These are phyloP conservation scores for Augiades crinisus DNA, from an alignment of 2,888 invertebrate genomes.

Conservation along the genomic window DNA sequence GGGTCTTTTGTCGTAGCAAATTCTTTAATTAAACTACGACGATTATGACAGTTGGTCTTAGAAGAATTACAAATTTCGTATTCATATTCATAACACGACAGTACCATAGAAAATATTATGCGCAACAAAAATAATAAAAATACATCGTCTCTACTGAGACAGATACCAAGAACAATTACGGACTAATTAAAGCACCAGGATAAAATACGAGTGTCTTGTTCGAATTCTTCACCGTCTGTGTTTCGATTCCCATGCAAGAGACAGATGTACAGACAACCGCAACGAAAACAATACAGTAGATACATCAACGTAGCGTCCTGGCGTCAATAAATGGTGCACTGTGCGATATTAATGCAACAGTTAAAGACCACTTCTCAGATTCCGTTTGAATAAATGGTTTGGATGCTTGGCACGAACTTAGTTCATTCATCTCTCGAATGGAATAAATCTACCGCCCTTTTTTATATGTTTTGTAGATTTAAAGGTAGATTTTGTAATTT, in stretches of 20 bases:
- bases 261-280: conserved; percentile 5
- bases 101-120: too few species aligned
- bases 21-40: too few species aligned
- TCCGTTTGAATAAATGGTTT: conserved; percentile 17
- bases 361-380: conserved; percentile 11
- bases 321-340: conserved; percentile 22
- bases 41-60: too few species aligned
- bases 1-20: too few species aligned
- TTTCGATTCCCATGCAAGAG: conserved; percentile 5
- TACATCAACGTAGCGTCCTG: conserved; percentile 19
- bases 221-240: conserved; percentile 10
- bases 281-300: conserved; percentile 13
- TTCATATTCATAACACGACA: too few species aligned
- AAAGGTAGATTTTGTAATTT: too few species aligned
- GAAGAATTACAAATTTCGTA: too few species aligned
- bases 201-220: conserved; percentile 12
- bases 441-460: conserved; percentile 9
- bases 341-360: conserved; percentile 22
- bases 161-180: neutral
- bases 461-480: conserved; percentile 8
- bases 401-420: conserved; percentile 18
- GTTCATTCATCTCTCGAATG: conserved; percentile 21
- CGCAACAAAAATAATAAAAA: too few species aligned
- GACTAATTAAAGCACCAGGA: neutral
- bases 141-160: too few species aligned